phyloP scores from a whole-genome alignment of 2,113 vertebrate genomes.

The Variabilichromis moorii region DNA sequence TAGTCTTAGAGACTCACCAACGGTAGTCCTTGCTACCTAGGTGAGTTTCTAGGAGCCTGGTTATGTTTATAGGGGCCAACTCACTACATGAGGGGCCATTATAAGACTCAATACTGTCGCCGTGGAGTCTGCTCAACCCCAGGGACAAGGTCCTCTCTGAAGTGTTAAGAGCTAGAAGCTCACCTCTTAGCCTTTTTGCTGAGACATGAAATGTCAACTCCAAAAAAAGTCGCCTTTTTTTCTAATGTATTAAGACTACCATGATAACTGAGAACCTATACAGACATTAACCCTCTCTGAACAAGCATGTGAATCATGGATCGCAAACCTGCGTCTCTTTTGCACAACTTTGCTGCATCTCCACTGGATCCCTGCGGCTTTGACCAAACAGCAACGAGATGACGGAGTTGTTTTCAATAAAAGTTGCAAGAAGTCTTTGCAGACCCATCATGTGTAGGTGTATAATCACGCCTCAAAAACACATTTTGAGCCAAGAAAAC shows the following conservation, averaged over 20 bases:
- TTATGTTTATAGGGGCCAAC: background rate
- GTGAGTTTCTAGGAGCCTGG: background rate
- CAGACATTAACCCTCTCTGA: background rate
- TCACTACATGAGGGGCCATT: background rate
- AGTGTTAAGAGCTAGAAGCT: background rate
- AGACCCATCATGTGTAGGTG: background rate
- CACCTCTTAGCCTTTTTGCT: background rate
- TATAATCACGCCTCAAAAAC: background rate
- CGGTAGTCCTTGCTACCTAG: fast-evolving
- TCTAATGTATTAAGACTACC: background rate
- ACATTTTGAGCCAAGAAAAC: background rate
- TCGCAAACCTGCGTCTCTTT: background rate
- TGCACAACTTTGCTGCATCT: background rate
- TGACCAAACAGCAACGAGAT: fast-evolving
- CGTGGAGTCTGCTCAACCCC: background rate
- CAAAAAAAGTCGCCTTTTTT: background rate
- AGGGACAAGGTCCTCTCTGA: background rate
- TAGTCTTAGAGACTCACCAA: background rate
- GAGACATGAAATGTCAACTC: background rate
- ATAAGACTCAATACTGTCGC: background rate
- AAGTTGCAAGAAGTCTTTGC: background rate
- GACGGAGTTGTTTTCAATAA: background rate
- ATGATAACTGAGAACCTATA: background rate
- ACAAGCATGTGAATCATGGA: background rate
- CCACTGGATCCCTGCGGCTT: background rate